Evolutionary conservation across 2,113 vertebrate genomes (phyloP), one percentile per base, ranked within the genome.

Genomic region (Phyllostomus hastatus): DNA sequence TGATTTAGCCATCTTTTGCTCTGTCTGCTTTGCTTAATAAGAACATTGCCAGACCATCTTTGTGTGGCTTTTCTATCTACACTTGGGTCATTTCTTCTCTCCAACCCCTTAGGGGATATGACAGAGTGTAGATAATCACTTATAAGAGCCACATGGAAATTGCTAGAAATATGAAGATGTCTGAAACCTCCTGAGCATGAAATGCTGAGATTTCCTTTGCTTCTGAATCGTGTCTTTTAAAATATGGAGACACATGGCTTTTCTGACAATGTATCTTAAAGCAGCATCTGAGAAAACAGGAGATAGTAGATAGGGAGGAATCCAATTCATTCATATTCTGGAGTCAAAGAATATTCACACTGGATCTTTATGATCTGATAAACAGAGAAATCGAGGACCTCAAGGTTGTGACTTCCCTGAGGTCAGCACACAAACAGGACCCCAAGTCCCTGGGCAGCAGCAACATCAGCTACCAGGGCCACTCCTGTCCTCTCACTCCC

Each of bases 11-110:
- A 69, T 90, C 92, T 67, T 75, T 86, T 41, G 12, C 87, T 94
- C 91, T 96, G 75, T 79, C 95, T 87, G 52, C 73, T 96, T 75
- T 94, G 66, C 88, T 90, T 95, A 87, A 75, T 82, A 87, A 94
- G 95, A 93, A 85, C 1, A 19, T 64, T 86, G 79, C 75, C 90
- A 87, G 72, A 11, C 26, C 90, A 91, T n/a, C n/a, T 79, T 72
- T 82, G 69, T 94, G 59, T 93, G 67, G 79, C 87, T 97, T 86
- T 95, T 90, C 59, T 87, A 12, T 89, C 94, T 96, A 87, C n/a
- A 14, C 57, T 86, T 64, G 38, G 64, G 46, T 79, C 94, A 80
- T 96, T 96, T 95, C 85, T 91, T 91, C 72, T 95, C 64, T 92
- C 48, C 48, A 59, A 4, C 54, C 90, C 66, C 28, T 46, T 1